These are phyloP conservation scores for Forbesichthys papilliferus DNA, from an alignment of 2,113 vertebrate species.

Conservation along the genomic window DNA sequence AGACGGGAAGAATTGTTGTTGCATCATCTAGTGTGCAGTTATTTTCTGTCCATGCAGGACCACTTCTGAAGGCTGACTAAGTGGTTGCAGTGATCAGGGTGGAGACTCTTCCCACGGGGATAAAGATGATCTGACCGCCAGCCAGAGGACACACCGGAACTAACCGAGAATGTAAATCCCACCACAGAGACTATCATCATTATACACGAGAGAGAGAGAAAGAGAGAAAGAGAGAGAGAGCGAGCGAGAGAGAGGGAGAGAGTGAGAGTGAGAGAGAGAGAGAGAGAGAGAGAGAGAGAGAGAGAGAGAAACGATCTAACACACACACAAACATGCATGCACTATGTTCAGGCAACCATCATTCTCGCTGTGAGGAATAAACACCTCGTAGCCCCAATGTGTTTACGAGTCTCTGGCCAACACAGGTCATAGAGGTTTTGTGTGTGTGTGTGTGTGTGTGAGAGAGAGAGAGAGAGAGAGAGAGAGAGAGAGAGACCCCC, in stretches of 20 bases:
- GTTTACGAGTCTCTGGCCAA: conserved; percentile 49
- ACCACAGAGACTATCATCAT: conserved; percentile 34
- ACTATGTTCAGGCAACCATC: no score
- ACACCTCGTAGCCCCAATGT: conserved; percentile 47
- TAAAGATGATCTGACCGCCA: conserved; percentile 34
- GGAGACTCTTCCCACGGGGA: conserved; percentile 31
- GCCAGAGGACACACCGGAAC: conserved; percentile 30
- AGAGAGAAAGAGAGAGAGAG: not conserved
- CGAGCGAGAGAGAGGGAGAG: not conserved
- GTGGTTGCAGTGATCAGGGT: not conserved
- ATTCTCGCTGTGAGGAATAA: conserved; percentile 14
- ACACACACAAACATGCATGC: conserved; percentile 3
- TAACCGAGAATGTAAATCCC: conserved; percentile 42
- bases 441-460: not conserved
- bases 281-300: not conserved
- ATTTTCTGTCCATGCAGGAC: not conserved
- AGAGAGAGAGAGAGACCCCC: not conserved
- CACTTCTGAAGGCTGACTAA: not conserved
- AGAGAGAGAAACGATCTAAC: conserved; percentile 13
- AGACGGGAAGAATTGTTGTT: conserved; percentile 1
- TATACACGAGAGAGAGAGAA: conserved; percentile 9
- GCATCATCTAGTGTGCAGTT: not conserved
- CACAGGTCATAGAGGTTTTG: not conserved
- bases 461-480: not conserved
- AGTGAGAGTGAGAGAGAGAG: not conserved